These are phyloP conservation scores for Propithecus coquereli DNA, from an alignment of 2,113 vertebrate genomes.

Conservation along the genomic window DNA sequence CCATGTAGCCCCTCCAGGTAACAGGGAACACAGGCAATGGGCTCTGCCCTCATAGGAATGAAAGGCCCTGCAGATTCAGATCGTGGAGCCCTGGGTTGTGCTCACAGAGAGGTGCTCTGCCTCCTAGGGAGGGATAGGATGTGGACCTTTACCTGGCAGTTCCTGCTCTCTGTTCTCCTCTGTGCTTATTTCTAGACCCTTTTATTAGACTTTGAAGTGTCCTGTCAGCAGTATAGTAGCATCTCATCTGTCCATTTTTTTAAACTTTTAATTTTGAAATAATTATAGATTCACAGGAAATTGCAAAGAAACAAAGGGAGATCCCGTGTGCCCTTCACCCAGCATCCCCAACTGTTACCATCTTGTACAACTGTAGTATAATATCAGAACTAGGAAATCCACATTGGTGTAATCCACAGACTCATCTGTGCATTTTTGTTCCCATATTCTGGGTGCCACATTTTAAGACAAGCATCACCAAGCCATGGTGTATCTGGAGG, in stretches of 20 bases:
- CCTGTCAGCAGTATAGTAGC: background rate
- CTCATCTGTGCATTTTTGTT: background rate
- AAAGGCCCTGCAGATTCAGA: background rate
- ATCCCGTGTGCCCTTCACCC: background rate
- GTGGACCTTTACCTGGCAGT: background rate
- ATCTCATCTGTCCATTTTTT: conserved; percentile 15
- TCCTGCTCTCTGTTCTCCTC: background rate
- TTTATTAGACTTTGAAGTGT: background rate
- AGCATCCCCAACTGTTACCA: background rate
- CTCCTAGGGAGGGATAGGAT: background rate
- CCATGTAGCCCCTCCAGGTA: background rate
- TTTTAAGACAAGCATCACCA: conserved; percentile 25
- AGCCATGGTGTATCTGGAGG: background rate
- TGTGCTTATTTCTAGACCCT: background rate
- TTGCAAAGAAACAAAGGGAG: background rate
- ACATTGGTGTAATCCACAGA: background rate
- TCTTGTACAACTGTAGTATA: background rate
- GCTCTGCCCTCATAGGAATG: background rate
- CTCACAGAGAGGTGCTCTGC: background rate
- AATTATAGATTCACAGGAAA: background rate
- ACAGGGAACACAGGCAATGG: background rate
- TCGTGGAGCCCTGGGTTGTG: background rate
- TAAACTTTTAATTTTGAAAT: background rate
- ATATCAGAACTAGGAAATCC: background rate
- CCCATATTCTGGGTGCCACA: background rate